Percentiles rank a stretch among this genome's conserved stretches.
Conservation (phyloP, 2,113 vertebrate species). For the Pseudonaja textilis region DNA sequence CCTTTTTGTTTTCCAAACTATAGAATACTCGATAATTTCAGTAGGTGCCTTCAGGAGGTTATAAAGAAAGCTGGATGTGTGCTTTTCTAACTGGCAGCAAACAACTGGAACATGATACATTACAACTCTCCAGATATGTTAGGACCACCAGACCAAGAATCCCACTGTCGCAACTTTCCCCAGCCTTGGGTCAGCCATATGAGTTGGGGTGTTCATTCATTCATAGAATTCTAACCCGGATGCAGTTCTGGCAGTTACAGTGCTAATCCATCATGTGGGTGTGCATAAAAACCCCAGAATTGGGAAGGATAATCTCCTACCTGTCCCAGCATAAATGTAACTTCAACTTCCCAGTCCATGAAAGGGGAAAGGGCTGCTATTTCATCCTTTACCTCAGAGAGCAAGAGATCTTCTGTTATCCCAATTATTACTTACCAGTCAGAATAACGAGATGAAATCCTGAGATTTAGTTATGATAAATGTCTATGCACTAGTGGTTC, state of each 20-base stretch:
- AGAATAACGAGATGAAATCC: neutral
- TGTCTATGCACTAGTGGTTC: neutral
- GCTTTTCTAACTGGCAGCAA: neutral
- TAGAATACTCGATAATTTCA: neutral
- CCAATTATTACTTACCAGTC: neutral
- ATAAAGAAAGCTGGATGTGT: neutral
- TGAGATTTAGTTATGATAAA: neutral
- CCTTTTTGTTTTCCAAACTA: neutral
- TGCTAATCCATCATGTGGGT: neutral
- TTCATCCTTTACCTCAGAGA: neutral
- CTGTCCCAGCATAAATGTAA: neutral
- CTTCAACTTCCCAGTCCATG: neutral
- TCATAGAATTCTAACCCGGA: neutral
- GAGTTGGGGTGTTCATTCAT: neutral
- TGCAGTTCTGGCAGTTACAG: neutral
- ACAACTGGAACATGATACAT: too few relatives aligned
- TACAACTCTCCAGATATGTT: neutral
- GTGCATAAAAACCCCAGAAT: neutral
- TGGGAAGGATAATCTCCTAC: neutral
- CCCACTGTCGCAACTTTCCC: neutral
- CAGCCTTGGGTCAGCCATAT: neutral
- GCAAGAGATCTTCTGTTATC: neutral
- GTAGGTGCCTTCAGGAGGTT: too few relatives aligned
- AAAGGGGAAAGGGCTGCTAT: neutral
- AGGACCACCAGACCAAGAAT: neutral